A percentile compares a stretch with the other conserved stretches of the same genome.
Evolutionary conservation across 2,113 vertebrate species (phyloP).

Genomic region (Prunella fulvescens): DNA sequence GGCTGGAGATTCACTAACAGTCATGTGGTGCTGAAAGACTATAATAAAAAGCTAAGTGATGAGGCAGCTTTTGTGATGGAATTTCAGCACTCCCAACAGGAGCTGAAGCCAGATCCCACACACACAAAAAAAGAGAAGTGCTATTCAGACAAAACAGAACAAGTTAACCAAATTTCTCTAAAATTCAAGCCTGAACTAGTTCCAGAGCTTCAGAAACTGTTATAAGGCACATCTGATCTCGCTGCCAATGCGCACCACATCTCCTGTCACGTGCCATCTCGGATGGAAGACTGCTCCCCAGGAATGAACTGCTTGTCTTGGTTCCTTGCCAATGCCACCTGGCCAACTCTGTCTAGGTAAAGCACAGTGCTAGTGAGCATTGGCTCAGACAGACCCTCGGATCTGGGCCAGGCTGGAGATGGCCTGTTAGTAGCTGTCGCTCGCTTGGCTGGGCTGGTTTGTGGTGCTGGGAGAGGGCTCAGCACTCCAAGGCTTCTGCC

Average conservation of each 20-base stretch:
- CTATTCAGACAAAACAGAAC: conserved; percentile 43
- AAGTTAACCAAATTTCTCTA: conserved; percentile 33
- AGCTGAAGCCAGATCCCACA: conserved; percentile 3
- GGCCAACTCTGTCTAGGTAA: conserved; percentile 4
- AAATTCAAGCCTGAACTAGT: conserved; percentile 7
- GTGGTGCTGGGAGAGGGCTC: conserved; percentile 10
- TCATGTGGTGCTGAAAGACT: conserved; percentile 14
- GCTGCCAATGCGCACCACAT: not conserved
- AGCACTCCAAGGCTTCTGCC: not conserved
- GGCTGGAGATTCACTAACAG: not conserved
- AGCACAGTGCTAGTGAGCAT: not conserved
- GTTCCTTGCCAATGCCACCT: conserved; percentile 37
- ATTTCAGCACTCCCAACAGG: conserved; percentile 38
- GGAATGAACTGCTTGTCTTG: conserved; percentile 34
- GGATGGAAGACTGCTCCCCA: not conserved
- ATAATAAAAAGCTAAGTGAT: conserved; percentile 37
- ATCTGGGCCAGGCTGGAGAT: conserved; percentile 39
- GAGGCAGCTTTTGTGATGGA: conserved; percentile 28
- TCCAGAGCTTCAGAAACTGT: conserved; percentile 15
- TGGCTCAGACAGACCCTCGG: not conserved
- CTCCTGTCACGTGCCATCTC: not conserved
- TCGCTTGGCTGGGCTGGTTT: not conserved
- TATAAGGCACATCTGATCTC: conserved; percentile 11
- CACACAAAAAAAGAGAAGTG: not conserved
- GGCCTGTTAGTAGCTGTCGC: conserved; percentile 57